Base-by-base conservation (phyloP, 1,140 invertebrate genomes). In the Drosophila watanabei region DNA sequence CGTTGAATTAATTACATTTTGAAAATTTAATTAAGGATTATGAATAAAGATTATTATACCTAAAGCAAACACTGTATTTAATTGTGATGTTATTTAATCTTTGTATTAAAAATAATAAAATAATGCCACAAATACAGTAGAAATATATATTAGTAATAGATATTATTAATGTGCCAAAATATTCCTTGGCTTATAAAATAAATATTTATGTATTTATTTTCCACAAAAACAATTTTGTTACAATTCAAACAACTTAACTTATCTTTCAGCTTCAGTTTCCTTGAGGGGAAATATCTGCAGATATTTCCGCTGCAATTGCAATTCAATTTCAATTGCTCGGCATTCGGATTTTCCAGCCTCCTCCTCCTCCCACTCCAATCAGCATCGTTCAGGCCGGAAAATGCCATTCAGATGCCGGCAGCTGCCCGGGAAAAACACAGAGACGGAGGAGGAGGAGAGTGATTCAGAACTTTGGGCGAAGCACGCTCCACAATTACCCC, bases 401-500 rank as follows among this genome's bases (percentile, higher is more conserved):
- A 57, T 71, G 68, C 30, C 68, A 69, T 69, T 70, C 63, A 66
- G 30, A 52, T 24, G 46, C 28, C 61, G 14, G 41, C 69, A 73
- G 56, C 71, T 75, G 52, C 54, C 68, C 32, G 41, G 49, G 20
- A 46, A 48, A 48, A 52, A 46, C 9, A 0, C 28, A 30, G 28
- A 51, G 28, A 30, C 7, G 32, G 4, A 13, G 24, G 16, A 18
- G 43, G 2, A 18, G 9, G 43, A 18, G n/a, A 48, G 45, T n/a
- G 16, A 33, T 14, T 24, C 18, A 51, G 57, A 65, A 59, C 56
- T 48, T 69, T 61, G 64, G 72, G 49, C 71, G 39, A 75, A 80
- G 73, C 80, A 82, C 80, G 80, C 73, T 82, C 66, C 73, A 78
- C 80, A 82, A 82, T 82, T 65, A 71, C 61, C 49, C 41, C 32